Evolutionary conservation across 2,113 vertebrate species (phyloP).

Genomic region (Sylvia atricapilla): DNA sequence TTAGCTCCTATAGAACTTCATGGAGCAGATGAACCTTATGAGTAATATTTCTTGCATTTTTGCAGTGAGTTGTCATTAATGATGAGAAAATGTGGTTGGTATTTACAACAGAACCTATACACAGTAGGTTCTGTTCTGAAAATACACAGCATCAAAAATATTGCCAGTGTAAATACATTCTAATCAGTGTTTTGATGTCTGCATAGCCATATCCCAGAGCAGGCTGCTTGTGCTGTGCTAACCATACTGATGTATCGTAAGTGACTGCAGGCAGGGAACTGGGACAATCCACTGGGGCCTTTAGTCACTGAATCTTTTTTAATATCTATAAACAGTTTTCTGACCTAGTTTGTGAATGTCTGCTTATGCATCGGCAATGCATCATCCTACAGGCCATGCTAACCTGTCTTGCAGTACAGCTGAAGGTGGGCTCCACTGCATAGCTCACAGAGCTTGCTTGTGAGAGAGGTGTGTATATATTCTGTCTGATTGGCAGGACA

Average conservation of each 20-base stretch:
- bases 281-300: not conserved
- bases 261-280: not conserved
- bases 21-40: not conserved
- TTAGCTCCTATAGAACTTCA: not conserved
- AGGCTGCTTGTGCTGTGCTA: not conserved
- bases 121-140: not conserved
- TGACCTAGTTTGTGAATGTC: constrained; percentile 2
- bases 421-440: not conserved
- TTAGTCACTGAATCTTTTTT: constrained; percentile 9
- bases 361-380: not conserved
- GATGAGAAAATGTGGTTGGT: not conserved
- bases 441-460: not conserved
- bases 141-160: not conserved
- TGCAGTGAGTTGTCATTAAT: not conserved
- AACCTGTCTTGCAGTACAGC: not conserved
- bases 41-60: not conserved
- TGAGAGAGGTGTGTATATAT: not conserved
- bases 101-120: not conserved
- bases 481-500: not conserved
- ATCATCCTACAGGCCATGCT: not conserved
- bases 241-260: not conserved
- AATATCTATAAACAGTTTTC: not conserved
- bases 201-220: not conserved
- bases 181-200: not conserved
- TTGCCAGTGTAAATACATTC: not conserved